These are phyloP conservation scores for Chiroxiphia lanceolata DNA, from an alignment of 2,797 vertebrate genomes.

Conservation along the genomic window DNA sequence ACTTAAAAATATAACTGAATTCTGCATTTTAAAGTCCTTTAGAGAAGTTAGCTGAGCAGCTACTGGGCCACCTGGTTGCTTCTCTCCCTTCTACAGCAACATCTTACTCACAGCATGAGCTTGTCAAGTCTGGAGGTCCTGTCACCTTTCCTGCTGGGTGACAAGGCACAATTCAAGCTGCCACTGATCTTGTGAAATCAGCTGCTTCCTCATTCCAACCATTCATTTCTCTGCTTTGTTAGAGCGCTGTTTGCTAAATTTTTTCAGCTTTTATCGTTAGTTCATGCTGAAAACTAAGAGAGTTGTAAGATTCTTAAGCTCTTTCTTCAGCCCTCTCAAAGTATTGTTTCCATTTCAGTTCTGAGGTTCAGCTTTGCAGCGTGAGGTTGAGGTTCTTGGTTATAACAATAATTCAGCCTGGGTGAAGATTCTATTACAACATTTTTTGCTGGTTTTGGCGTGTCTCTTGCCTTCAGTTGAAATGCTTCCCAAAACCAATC, in stretches of 20 bases:
- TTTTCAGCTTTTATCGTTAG: not conserved
- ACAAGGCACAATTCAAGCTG: not conserved
- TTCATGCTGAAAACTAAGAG: not conserved
- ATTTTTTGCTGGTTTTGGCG: not conserved
- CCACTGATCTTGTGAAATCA: not conserved
- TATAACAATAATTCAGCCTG: not conserved
- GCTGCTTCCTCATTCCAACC: not conserved
- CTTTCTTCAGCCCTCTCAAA: not conserved
- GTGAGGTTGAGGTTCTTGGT: not conserved
- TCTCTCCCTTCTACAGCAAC: not conserved
- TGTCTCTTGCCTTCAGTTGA: not conserved
- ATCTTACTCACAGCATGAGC: not conserved
- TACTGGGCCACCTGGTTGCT: not conserved
- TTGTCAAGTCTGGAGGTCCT: not conserved
- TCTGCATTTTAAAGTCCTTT: not conserved
- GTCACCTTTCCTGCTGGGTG: conserved; percentile 26
- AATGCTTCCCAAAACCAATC: not conserved
- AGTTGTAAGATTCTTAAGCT: not conserved
- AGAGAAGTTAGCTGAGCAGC: not conserved
- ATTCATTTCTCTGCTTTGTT: not conserved
- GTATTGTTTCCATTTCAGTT: not conserved
- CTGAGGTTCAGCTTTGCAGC: not conserved
- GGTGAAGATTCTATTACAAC: not conserved
- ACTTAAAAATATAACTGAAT: not conserved
- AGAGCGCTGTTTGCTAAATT: not conserved